phyloP scores from a whole-genome alignment of 1,140 invertebrate species.

The Caenorhabditis briggsae region DNA sequence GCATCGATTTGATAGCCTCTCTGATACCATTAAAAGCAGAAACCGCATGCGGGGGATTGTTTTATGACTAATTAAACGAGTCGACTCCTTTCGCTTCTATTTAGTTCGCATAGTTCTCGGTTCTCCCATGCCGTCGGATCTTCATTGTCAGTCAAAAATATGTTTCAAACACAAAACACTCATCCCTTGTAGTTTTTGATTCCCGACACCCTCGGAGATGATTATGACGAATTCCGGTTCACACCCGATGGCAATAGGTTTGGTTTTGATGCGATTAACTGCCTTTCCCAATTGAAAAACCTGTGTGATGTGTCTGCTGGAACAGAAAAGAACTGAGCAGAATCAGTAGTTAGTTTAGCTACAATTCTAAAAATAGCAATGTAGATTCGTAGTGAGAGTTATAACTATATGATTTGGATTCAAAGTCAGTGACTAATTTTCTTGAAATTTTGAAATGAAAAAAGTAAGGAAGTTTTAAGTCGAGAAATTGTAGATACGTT shows the following conservation, averaged over 20 bases:
- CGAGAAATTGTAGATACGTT: no score
- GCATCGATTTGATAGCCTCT: not conserved
- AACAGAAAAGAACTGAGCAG: not conserved
- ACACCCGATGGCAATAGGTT: not conserved
- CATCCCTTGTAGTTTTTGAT: slow-evolving; percentile 7
- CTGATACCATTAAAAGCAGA: not conserved
- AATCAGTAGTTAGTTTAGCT: not conserved
- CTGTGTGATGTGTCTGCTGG: not conserved
- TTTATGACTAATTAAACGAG: slow-evolving; percentile 16
- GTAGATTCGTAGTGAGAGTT: no score
- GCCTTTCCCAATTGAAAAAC: not conserved
- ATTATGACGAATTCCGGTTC: slow-evolving; percentile 19
- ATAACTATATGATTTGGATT: no score
- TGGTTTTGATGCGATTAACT: slow-evolving; percentile 6
- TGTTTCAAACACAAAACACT: slow-evolving; percentile 35
- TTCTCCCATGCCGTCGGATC: no score
- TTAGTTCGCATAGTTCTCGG: not conserved
- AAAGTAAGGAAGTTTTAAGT: no score
- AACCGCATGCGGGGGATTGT: not conserved
- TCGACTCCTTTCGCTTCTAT: not conserved
- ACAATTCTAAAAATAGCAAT: no score
- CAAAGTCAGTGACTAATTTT: no score
- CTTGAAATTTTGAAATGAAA: no score
- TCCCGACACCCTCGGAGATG: slow-evolving; percentile 10
- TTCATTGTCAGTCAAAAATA: not conserved